These are phyloP conservation scores for Pristionchus fissidentatus DNA, from an alignment of 2,888 invertebrate genomes.

Conservation along the genomic window DNA sequence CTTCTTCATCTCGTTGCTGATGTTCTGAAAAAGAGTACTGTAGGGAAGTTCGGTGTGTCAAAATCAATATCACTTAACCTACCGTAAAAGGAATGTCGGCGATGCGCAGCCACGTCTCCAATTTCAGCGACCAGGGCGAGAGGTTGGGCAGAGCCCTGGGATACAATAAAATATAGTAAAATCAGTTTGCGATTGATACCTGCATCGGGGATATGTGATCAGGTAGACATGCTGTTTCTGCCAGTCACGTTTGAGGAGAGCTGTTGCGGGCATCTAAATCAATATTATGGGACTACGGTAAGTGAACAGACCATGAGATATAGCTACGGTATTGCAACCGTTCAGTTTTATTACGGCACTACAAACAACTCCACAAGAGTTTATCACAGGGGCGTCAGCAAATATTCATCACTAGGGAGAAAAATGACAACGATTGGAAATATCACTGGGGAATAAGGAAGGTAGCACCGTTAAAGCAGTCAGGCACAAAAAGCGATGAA, in stretches of 20 bases:
- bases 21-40: conserved; percentile 61
- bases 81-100: conserved; percentile 94
- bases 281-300: neutral
- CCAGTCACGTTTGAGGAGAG: conserved; percentile 70
- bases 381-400: too few species aligned
- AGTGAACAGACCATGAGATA: neutral
- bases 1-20: conserved; percentile 69
- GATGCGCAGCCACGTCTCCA: conserved; percentile 94
- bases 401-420: too few species aligned
- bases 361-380: too few species aligned
- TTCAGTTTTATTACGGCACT: neutral
- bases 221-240: conserved; percentile 87
- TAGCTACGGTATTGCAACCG: neutral
- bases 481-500: too few species aligned
- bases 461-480: too few species aligned
- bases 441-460: too few species aligned
- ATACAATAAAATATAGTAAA: neutral
- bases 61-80: too few species aligned
- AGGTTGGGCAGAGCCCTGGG: conserved; percentile 89
- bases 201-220: conserved; percentile 78
- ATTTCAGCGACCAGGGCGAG: conserved; percentile 93
- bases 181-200: neutral
- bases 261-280: conserved; percentile 58
- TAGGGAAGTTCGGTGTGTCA: neutral
- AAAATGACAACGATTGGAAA: too few species aligned